These are phyloP conservation scores for Brachyopa scutellaris DNA, from an alignment of 2,888 invertebrate genomes.

Conservation along the genomic window DNA sequence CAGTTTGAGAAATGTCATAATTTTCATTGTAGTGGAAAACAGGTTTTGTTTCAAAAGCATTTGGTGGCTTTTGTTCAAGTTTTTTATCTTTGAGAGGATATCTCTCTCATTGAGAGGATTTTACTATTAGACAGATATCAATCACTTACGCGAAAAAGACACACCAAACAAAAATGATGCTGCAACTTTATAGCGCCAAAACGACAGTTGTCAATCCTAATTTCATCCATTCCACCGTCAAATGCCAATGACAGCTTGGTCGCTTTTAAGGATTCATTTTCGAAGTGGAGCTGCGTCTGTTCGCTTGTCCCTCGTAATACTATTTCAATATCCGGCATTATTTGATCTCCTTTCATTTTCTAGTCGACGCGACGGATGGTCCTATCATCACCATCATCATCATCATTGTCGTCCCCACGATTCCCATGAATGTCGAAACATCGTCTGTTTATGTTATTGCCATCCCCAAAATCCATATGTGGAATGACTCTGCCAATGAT, in stretches of 20 bases:
- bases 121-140: too few species aligned
- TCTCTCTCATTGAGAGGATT: too few species aligned
- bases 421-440: conserved; percentile 40
- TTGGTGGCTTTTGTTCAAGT: too few species aligned
- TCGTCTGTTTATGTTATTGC: conserved; percentile 49
- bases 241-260: conserved; percentile 7
- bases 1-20: too few species aligned
- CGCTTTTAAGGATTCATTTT: conserved; percentile 2
- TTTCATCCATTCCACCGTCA: background rate
- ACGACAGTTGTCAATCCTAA: too few species aligned
- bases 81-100: too few species aligned
- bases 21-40: too few species aligned
- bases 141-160: too few species aligned
- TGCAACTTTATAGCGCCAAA: too few species aligned
- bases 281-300: conserved; percentile 1
- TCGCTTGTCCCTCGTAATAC: conserved; percentile 53
- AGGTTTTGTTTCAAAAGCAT: too few species aligned
- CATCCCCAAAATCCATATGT: conserved; percentile 4
- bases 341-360: conserved; percentile 32
- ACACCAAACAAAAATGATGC: too few species aligned
- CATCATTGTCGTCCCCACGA: conserved; percentile 20
- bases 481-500: background rate
- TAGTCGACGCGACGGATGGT: conserved; percentile 18
- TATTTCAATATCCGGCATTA: conserved; percentile 62
- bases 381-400: conserved; percentile 27